A percentile compares a stretch with the other conserved stretches of the same genome.
Evolutionary conservation across 2,888 invertebrate species (phyloP).

Genomic region (Cheiracanthium punctorium): DNA sequence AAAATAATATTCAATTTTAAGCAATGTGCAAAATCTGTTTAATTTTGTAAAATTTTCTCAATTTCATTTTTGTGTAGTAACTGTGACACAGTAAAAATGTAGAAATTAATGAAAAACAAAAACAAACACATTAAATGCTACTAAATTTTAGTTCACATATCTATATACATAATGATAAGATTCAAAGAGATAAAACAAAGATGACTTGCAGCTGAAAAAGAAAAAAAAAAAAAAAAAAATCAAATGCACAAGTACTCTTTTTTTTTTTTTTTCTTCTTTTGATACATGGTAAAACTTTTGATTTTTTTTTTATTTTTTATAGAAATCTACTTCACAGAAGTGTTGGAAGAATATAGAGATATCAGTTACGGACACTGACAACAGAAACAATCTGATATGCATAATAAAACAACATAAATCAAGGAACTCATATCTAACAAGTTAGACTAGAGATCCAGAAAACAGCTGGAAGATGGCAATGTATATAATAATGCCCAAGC

Average conservation of each 20-base stretch:
- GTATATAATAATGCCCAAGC: no score
- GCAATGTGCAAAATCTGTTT: no score
- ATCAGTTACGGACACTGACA: no score
- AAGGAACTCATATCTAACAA: no score
- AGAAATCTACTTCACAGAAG: background rate
- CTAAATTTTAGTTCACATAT: conserved; percentile 1
- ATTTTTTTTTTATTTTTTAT: background rate
- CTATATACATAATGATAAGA: conserved; percentile 13
- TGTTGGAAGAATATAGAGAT: background rate
- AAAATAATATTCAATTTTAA: no score
- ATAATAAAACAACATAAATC: no score
- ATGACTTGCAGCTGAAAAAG: background rate
- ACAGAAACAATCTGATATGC: no score
- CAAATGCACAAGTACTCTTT: background rate
- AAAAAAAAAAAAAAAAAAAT: background rate
- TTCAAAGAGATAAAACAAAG: background rate
- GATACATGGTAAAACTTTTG: background rate
- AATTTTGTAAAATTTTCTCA: no score
- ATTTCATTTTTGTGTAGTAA: no score
- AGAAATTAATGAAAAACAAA: background rate
- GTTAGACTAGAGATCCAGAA: no score
- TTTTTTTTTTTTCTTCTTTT: background rate
- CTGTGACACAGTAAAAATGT: no score
- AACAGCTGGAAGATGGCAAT: no score
- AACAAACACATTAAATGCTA: background rate